A percentile compares a stretch with the other conserved stretches of the same genome.
These are phyloP conservation scores for Scarus forsteni DNA, from an alignment of 2,797 vertebrate genomes.

Conservation along the genomic window DNA sequence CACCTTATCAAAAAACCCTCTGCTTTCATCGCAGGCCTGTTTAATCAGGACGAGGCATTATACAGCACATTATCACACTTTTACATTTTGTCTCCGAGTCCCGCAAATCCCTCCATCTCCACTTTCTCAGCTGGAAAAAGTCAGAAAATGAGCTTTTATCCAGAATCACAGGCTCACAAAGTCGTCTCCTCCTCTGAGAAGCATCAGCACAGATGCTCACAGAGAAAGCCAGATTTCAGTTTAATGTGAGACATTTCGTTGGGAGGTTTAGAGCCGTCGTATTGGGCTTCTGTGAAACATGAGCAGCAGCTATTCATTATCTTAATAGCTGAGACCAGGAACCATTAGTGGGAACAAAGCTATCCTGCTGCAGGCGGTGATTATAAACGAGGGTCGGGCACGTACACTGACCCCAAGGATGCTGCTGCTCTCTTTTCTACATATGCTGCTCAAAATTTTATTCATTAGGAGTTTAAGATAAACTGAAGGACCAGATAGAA, in stretches of 20 bases:
- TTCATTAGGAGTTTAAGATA: neutral
- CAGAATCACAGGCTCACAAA: constrained; percentile 8
- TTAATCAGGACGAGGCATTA: constrained; percentile 26
- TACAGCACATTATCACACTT: constrained; percentile 35
- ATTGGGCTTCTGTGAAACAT: constrained; percentile 36
- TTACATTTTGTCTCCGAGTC: constrained; percentile 18
- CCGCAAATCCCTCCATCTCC: constrained; percentile 16
- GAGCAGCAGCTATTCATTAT: constrained; percentile 39
- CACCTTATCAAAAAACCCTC: constrained; percentile 41
- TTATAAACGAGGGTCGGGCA: neutral
- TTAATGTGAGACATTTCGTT: constrained; percentile 20
- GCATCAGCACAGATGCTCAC: constrained; percentile 1
- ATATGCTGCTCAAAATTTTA: neutral
- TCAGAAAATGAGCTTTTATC: constrained; percentile 33
- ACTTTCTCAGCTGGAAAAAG: constrained; percentile 17
- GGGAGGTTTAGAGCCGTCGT: constrained; percentile 19
- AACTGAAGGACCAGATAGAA: neutral
- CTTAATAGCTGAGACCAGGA: constrained; percentile 31
- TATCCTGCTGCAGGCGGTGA: constrained; percentile 13
- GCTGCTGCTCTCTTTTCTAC: neutral
- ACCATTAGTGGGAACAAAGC: constrained; percentile 9
- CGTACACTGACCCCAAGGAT: neutral
- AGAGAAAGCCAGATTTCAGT: constrained; percentile 26
- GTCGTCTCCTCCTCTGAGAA: constrained; percentile 7
- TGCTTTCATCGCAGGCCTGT: constrained; percentile 41